These are phyloP conservation scores for Pteria penguin DNA, from an alignment of 2,888 invertebrate genomes.

Conservation along the genomic window DNA sequence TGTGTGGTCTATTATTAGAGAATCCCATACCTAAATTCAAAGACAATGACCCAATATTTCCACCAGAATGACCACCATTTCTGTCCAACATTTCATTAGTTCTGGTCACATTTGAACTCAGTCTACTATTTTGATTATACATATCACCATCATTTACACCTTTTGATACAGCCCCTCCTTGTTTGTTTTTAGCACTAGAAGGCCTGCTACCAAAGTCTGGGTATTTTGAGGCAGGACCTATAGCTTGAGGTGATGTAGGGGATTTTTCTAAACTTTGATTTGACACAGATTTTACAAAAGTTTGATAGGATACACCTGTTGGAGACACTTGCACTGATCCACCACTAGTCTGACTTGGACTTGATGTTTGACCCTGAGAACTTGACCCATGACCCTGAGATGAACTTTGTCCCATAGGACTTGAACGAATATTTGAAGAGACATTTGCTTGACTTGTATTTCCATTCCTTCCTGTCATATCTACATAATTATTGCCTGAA, in stretches of 20 bases:
- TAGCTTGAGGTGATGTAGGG: conserved; percentile 38
- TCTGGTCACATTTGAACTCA: background rate
- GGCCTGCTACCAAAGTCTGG: conserved; percentile 59
- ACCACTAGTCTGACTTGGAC: conserved; percentile 63
- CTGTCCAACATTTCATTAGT: background rate
- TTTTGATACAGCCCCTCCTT: background rate
- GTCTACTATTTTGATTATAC: background rate
- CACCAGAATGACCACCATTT: background rate
- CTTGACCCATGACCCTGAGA: conserved; percentile 56
- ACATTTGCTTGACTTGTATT: background rate
- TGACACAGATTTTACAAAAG: conserved; percentile 35
- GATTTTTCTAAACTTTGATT: conserved; percentile 37
- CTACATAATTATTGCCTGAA: conserved; percentile 16
- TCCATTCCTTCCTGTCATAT: conserved; percentile 14
- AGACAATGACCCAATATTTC: background rate
- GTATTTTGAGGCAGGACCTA: conserved; percentile 68
- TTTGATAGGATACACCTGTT: conserved; percentile 35
- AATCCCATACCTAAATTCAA: background rate
- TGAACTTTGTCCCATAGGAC: conserved; percentile 74
- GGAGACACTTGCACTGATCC: conserved; percentile 22
- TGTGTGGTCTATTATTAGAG: background rate
- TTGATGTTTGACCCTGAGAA: conserved; percentile 55
- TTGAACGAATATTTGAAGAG: conserved; percentile 42
- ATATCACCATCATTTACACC: background rate
- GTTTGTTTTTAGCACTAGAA: conserved; percentile 15